Evolutionary conservation across 2,888 invertebrate genomes (phyloP).

Genomic region (Agonum fuliginosum): DNA sequence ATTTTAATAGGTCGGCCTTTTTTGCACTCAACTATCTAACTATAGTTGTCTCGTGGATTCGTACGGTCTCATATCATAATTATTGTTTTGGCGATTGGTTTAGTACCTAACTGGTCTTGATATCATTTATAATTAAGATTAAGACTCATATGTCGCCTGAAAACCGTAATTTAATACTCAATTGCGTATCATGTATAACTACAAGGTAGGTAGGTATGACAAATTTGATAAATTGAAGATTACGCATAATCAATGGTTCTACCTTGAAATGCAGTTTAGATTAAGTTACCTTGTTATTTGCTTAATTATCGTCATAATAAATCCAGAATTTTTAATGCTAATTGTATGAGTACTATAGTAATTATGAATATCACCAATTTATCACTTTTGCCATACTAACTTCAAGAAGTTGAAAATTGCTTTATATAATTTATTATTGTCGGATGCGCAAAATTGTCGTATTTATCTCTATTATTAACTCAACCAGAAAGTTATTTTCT

Average conservation of each 20-base stretch:
- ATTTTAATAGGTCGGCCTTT: too few species aligned
- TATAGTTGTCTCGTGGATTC: too few species aligned
- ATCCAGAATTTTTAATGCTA: neutral
- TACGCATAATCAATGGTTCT: neutral
- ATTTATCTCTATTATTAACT: too few species aligned
- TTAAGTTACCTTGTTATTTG: neutral
- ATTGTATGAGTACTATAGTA: neutral
- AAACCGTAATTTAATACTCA: neutral
- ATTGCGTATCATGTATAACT: neutral
- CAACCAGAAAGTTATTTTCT: too few species aligned
- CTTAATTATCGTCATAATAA: neutral
- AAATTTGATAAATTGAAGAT: conserved; percentile 19
- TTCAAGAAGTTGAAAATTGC: neutral
- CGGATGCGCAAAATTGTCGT: too few species aligned
- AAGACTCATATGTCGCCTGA: neutral
- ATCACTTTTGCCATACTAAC: neutral
- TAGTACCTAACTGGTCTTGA: neutral
- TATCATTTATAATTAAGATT: neutral
- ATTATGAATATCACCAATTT: conserved; percentile 6
- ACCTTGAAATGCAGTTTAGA: neutral
- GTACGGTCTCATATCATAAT: too few species aligned
- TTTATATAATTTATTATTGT: neutral
- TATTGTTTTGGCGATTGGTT: neutral
- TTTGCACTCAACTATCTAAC: too few species aligned
- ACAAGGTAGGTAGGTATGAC: neutral